Percentiles rank a stretch among this genome's conserved stretches.
phyloP scores from a whole-genome alignment of 1,140 invertebrate genomes.

The Linepithema humile region DNA sequence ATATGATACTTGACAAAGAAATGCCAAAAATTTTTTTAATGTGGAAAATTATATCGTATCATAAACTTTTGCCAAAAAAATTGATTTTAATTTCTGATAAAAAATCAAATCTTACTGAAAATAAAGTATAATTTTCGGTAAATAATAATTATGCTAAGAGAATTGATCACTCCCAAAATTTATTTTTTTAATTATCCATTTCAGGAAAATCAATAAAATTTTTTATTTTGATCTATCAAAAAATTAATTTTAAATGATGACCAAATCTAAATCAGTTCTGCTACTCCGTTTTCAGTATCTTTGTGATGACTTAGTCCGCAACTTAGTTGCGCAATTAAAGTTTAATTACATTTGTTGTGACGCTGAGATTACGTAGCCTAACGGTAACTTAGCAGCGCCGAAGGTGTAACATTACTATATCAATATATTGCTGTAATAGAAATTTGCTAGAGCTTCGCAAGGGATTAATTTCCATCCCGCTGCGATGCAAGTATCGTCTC shows the following conservation, averaged over 20 bases:
- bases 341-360: slow-evolving; percentile 42
- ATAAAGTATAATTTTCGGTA: background rate
- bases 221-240: background rate
- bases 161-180: background rate
- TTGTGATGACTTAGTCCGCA: slow-evolving; percentile 21
- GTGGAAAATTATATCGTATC: too few species aligned
- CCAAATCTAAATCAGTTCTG: slow-evolving; percentile 10
- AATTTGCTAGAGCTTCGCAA: background rate
- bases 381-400: background rate
- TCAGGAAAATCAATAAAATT: too few species aligned
- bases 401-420: background rate
- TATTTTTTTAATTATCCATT: too few species aligned
- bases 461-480: slow-evolving; percentile 2
- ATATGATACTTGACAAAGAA: background rate
- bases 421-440: background rate
- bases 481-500: background rate
- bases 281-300: slow-evolving; percentile 8
- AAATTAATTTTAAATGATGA: slow-evolving; percentile 29
- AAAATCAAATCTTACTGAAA: background rate
- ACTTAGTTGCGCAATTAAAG: slow-evolving; percentile 35
- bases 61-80: background rate
- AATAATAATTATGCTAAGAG: background rate
- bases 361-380: slow-evolving; percentile 5
- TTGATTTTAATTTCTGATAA: background rate
- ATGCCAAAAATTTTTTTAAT: background rate